These are phyloP conservation scores for Oriolus oriolus DNA, from an alignment of 2,113 vertebrate species.

Conservation along the genomic window DNA sequence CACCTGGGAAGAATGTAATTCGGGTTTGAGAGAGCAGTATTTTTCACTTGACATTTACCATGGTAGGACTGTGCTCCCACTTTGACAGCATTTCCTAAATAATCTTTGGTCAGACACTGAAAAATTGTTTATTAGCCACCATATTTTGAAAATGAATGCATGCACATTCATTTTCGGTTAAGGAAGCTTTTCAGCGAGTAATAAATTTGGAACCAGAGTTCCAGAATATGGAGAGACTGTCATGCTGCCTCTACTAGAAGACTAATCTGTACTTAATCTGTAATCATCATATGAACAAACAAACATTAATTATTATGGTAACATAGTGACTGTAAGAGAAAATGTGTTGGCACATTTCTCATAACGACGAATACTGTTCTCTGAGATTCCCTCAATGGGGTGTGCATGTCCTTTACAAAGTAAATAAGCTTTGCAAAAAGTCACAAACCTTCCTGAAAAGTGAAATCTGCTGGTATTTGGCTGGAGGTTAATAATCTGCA, in stretches of 20 bases:
- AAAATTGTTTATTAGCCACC: neutral
- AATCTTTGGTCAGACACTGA: neutral
- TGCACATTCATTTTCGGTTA: neutral
- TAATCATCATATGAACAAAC: neutral
- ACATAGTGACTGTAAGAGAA: neutral
- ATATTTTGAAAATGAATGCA: neutral
- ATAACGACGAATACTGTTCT: neutral
- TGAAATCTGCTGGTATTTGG: slow-evolving; percentile 41
- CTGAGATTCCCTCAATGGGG: neutral
- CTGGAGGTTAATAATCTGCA: slow-evolving; percentile 60
- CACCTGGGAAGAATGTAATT: neutral
- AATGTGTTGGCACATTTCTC: neutral
- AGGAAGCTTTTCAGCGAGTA: neutral
- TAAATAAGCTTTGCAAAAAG: neutral
- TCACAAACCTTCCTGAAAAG: slow-evolving; percentile 30
- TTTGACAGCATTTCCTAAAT: neutral
- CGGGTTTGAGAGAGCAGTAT: neutral
- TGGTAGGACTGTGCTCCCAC: neutral
- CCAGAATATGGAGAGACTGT: neutral
- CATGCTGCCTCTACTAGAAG: neutral
- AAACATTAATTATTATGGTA: neutral
- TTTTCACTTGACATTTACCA: neutral
- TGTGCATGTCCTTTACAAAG: neutral
- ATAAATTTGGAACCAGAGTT: neutral
- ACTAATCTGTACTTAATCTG: neutral